Conservation (phyloP, 1,140 invertebrate species). For the Heliconius nattereri region DNA sequence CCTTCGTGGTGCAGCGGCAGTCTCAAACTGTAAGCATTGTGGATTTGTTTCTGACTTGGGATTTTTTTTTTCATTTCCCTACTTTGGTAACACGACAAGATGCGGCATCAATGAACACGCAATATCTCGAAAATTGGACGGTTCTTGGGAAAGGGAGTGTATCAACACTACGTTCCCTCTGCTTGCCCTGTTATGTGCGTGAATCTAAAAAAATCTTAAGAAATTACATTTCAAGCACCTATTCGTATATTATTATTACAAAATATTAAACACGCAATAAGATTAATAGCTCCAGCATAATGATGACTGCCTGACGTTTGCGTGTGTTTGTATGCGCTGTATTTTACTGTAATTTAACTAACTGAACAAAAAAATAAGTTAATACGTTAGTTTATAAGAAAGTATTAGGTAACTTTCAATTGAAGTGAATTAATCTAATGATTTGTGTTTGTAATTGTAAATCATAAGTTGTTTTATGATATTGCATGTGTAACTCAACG, state of each 20-base stretch:
- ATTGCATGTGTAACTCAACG: not conserved
- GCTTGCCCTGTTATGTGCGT: no score
- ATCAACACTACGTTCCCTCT: not conserved
- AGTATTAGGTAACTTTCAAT: slow-evolving; percentile 4
- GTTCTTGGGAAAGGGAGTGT: not conserved
- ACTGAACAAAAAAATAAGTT: not conserved
- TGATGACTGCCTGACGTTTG: not conserved
- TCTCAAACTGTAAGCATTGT: no score
- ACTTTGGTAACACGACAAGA: no score
- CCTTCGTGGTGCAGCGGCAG: no score
- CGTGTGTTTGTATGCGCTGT: not conserved
- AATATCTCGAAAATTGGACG: not conserved
- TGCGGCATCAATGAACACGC: no score
- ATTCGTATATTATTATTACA: slow-evolving; percentile 10
- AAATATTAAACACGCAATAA: slow-evolving; percentile 8
- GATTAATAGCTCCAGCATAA: not conserved
- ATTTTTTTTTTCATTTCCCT: no score
- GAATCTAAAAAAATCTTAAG: no score
- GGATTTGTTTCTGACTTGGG: no score
- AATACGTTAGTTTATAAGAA: not conserved
- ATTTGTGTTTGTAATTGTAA: not conserved
- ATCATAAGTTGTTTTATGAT: not conserved
- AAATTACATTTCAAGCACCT: not conserved
- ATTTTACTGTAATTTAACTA: slow-evolving; percentile 5
- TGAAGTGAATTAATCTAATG: not conserved